phyloP scores from a whole-genome alignment of 1,140 invertebrate species.

The Eubasilissa regina region DNA sequence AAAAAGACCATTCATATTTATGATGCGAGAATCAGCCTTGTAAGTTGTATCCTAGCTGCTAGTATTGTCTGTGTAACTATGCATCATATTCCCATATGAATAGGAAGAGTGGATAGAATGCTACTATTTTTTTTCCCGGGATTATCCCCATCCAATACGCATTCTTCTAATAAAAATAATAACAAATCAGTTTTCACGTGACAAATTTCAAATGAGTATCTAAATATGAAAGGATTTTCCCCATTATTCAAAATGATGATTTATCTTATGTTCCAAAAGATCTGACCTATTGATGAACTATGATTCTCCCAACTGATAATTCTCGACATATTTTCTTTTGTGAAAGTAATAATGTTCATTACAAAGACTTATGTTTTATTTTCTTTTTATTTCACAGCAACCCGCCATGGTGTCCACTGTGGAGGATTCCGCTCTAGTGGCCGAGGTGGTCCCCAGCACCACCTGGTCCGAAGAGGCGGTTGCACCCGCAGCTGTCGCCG shows the following conservation, averaged over 20 bases:
- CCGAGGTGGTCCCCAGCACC: constrained; percentile 61
- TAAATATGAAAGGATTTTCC: too few relatives aligned
- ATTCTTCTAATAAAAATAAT: too few relatives aligned
- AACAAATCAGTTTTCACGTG: too few relatives aligned
- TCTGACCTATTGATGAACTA: too few relatives aligned
- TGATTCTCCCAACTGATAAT: not conserved
- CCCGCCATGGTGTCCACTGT: constrained; percentile 62
- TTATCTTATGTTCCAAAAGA: not conserved
- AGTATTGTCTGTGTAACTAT: too few relatives aligned
- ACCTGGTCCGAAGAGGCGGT: constrained; percentile 53
- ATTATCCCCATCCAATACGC: too few relatives aligned
- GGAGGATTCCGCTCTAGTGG: constrained; percentile 67
- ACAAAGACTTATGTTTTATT: not conserved
- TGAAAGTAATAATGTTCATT: not conserved
- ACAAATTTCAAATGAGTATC: too few relatives aligned
- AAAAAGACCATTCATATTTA: not conserved
- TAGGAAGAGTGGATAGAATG: too few relatives aligned
- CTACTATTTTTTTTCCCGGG: too few relatives aligned
- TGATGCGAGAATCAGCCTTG: too few relatives aligned
- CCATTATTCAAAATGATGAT: not conserved
- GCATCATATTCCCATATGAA: too few relatives aligned
- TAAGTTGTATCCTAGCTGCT: too few relatives aligned
- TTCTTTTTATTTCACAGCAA: not conserved
- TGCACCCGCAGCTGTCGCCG: constrained; percentile 48
- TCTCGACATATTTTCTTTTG: not conserved